These are phyloP conservation scores for Cryptus armator DNA, from an alignment of 2,888 invertebrate genomes.

Conservation along the genomic window DNA sequence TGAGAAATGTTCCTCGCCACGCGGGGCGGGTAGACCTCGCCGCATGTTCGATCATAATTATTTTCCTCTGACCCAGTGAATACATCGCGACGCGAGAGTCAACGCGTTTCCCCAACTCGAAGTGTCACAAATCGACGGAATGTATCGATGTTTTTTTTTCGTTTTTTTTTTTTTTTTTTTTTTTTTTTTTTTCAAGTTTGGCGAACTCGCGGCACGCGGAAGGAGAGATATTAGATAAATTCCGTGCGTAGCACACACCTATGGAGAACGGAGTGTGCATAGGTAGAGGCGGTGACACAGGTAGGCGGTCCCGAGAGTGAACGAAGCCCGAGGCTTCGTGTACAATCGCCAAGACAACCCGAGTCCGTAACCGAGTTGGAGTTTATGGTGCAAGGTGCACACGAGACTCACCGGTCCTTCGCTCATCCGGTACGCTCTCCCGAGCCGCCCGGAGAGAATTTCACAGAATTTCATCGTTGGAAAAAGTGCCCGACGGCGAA, in stretches of 20 bases:
- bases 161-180: too few species aligned
- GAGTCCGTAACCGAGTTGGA: constrained; percentile 68
- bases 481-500: constrained; percentile 71
- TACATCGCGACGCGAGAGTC: neutral
- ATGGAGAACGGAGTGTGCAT: neutral
- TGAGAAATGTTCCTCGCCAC: too few species aligned
- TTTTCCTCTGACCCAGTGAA: constrained; percentile 44
- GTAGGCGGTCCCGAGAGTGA: neutral
- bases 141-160: too few species aligned
- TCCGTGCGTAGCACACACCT: too few species aligned
- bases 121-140: neutral
- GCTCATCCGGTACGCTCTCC: constrained; percentile 40
- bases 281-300: neutral
- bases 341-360: constrained; percentile 12
- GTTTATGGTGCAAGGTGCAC: constrained; percentile 78
- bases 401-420: constrained; percentile 52
- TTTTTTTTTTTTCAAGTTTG: too few species aligned
- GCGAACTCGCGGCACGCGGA: too few species aligned
- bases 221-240: too few species aligned
- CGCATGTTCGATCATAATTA: constrained; percentile 9
- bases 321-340: neutral
- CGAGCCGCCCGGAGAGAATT: constrained; percentile 69
- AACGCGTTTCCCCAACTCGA: neutral
- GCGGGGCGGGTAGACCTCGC: too few species aligned
- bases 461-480: constrained; percentile 75